phyloP scores from a whole-genome alignment of 2,113 vertebrate genomes.

The Hemibagrus wyckioides region DNA sequence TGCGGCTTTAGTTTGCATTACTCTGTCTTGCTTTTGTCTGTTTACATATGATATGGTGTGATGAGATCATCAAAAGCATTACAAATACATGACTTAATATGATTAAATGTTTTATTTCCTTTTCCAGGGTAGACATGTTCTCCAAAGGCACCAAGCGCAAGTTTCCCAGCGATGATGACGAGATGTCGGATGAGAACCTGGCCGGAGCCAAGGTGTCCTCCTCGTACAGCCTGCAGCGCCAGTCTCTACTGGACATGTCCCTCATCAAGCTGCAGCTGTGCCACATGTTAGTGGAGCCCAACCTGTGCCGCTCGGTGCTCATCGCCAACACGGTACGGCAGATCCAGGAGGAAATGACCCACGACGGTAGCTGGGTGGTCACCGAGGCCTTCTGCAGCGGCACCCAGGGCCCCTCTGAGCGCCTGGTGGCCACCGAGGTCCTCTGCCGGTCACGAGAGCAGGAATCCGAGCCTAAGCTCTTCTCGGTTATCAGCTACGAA shows the following conservation, averaged over 20 bases:
- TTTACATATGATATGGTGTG: not conserved
- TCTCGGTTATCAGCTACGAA: constrained; percentile 68
- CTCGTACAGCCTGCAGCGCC: constrained; percentile 89
- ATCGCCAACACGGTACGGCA: constrained; percentile 97
- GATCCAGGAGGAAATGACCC: constrained; percentile 97
- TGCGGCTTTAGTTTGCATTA: not conserved
- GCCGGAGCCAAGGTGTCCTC: constrained; percentile 70
- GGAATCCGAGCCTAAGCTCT: constrained; percentile 73
- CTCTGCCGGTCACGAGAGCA: constrained; percentile 83
- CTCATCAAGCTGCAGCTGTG: constrained; percentile 98
- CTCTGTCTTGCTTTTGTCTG: not conserved
- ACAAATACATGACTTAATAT: not conserved
- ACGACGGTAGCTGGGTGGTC: constrained; percentile 86
- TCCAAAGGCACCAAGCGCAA: constrained; percentile 85
- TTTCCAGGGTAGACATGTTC: constrained; percentile 72
- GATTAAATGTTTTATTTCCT: constrained; percentile 17
- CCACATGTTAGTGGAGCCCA: constrained; percentile 96
- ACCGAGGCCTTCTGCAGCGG: constrained; percentile 73
- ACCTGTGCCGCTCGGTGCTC: constrained; percentile 94
- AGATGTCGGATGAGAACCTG: constrained; percentile 68
- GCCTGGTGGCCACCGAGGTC: constrained; percentile 90
- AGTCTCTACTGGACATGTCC: constrained; percentile 96
- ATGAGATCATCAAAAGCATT: not conserved
- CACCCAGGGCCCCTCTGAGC: constrained; percentile 80
- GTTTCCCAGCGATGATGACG: constrained; percentile 71